Conservation (phyloP, 2,888 invertebrate species). For the Dynastes hyllus region DNA sequence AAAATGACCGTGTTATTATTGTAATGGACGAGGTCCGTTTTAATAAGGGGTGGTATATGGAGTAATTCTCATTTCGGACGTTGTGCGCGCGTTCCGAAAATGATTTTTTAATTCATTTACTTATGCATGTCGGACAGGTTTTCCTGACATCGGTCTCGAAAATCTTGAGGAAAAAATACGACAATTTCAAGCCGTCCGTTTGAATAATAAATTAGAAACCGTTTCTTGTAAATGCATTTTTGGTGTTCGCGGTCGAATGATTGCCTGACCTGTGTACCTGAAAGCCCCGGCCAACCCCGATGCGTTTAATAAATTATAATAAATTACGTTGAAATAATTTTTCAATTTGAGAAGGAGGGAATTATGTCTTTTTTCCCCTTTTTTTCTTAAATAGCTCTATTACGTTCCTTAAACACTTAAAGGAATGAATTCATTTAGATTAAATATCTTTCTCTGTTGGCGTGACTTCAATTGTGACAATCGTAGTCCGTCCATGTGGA, state of each 20-base stretch:
- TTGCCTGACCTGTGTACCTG: background rate
- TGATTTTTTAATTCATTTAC: constrained; percentile 37
- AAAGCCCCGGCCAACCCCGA: background rate
- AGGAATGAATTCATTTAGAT: no score
- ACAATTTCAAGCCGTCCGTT: constrained; percentile 42
- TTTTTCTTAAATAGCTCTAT: background rate
- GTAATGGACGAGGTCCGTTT: constrained; percentile 6
- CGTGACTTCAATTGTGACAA: no score
- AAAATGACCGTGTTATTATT: constrained; percentile 66
- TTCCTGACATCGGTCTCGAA: background rate
- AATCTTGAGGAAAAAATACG: constrained; percentile 17
- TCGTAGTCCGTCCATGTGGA: no score
- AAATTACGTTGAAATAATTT: constrained; percentile 46
- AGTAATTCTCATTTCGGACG: constrained; percentile 18
- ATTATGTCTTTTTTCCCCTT: background rate
- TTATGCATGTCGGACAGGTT: background rate
- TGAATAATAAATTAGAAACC: constrained; percentile 35
- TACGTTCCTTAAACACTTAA: background rate
- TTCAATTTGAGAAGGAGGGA: background rate
- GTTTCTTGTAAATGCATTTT: constrained; percentile 8
- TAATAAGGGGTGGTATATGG: background rate
- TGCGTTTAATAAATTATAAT: constrained; percentile 32
- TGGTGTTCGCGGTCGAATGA: constrained; percentile 13
- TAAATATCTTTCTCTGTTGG: no score
- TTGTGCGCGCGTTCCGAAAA: constrained; percentile 33